Conservation (phyloP, 2,888 invertebrate species). For the Mythimna albipuncta region DNA sequence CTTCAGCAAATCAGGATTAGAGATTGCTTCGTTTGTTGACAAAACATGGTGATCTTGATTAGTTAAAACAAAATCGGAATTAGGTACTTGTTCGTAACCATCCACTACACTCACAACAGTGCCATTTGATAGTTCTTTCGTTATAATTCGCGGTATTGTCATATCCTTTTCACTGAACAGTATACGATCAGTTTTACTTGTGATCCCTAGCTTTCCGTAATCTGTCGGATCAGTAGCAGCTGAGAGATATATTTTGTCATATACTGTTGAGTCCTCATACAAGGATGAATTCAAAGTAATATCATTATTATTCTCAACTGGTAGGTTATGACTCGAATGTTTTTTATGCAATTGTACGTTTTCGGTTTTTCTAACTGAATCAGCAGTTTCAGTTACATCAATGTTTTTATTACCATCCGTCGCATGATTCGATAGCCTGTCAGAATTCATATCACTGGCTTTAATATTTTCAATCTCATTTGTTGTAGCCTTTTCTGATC, state of each 20-base stretch:
- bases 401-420: not conserved
- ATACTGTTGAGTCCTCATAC: not conserved
- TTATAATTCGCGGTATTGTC: constrained; percentile 67
- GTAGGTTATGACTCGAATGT: not conserved
- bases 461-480: not conserved
- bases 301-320: not conserved
- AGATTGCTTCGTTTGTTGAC: constrained; percentile 2
- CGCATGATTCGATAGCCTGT: not conserved
- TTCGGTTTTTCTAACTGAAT: not conserved
- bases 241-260: constrained; percentile 11
- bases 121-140: constrained; percentile 69
- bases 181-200: constrained; percentile 21
- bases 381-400: not conserved
- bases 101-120: constrained; percentile 64
- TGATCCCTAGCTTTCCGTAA: constrained; percentile 2
- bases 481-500: not conserved
- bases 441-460: constrained; percentile 3
- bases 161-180: constrained; percentile 62
- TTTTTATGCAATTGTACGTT: constrained; percentile 2
- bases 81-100: constrained; percentile 68
- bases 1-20: not conserved
- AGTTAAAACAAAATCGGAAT: constrained; percentile 62
- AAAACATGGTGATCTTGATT: constrained; percentile 1
- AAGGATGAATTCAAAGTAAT: not conserved
- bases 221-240: not conserved